Conservation (phyloP, 2,113 vertebrate species). For the Myodes glareolus region DNA sequence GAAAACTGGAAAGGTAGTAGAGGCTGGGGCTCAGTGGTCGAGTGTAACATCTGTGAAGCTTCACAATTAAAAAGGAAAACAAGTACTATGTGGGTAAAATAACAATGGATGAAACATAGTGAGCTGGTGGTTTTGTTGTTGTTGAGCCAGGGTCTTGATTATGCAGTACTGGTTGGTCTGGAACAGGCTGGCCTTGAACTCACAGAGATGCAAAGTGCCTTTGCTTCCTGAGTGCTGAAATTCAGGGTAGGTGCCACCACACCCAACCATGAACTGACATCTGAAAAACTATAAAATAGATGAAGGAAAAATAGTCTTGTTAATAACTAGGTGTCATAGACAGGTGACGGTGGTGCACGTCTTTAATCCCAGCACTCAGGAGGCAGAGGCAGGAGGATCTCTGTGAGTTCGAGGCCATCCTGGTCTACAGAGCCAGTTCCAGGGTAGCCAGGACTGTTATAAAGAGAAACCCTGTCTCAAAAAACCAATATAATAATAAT, state of each 20-base stretch:
- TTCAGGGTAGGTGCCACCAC: neutral
- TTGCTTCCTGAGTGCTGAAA: neutral
- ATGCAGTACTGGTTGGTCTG: neutral
- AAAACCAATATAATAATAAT: neutral
- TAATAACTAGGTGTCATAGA: neutral
- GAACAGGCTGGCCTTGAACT: neutral
- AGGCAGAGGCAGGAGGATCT: no score
- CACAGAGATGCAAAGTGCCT: neutral
- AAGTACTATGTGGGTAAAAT: neutral
- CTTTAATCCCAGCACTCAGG: no score
- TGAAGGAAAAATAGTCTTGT: conserved; percentile 1
- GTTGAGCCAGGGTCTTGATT: neutral
- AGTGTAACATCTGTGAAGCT: neutral
- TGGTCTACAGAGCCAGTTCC: no score
- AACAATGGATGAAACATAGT: neutral
- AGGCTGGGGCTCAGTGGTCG: neutral
- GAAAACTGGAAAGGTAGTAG: neutral
- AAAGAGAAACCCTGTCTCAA: no score
- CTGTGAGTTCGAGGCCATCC: no score
- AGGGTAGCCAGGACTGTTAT: no score
- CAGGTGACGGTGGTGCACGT: no score
- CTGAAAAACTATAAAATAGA: neutral
- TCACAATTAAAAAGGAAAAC: neutral
- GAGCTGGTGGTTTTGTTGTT: neutral
- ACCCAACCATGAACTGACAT: neutral